Evolutionary conservation across 2,888 invertebrate species (phyloP), one percentile per base, ranked within the genome.

Genomic region (Scelioninae gen. 1): DNA sequence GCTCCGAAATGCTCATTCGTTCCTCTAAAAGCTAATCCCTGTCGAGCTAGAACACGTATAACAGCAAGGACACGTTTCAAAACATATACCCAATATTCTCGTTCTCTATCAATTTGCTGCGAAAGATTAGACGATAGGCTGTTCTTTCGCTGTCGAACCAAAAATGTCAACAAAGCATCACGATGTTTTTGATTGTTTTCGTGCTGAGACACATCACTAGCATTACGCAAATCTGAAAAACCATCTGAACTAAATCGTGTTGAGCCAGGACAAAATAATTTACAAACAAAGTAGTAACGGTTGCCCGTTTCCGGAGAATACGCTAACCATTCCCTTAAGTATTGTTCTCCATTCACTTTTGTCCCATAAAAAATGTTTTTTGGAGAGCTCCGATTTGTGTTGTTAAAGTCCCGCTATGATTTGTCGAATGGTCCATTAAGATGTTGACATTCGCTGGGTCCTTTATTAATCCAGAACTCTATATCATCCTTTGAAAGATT

Each of bases 21-120:
- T 13, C 75, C 66, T 66, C 75, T 55, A 9, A 66, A 75, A 0
- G 77, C 58, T 32, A 72, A 53, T 9, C 82, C 82, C 5, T 62
- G 65, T 43, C 40, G 38, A 29, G 77, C 66, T 32, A 78, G 23
- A 10, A 63, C 34, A 31, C 40, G 15, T 23, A 78, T 74, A 34
- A 74, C 82, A 1, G 63, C 74, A 38, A 76, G 2, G 0, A 82
- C 45, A n/a, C 76, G 71, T 43, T 40, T 34, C 13, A 81, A 45
- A 58, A 81, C 65, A 45, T 66, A 13, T 10, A 15, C 40, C 69
- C 81, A 81, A 10, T 69, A 81, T 32, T 58, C 32, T 58, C 34
- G 38, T 11, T 55, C 66, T 40, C n/a, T 29, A 7, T 66, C 55
- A 13, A 66, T 55, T 40, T 43, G 66, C 5, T 55, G 4, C 0